phyloP scores from a whole-genome alignment of 2,113 vertebrate species.

The Alligator sinensis region DNA sequence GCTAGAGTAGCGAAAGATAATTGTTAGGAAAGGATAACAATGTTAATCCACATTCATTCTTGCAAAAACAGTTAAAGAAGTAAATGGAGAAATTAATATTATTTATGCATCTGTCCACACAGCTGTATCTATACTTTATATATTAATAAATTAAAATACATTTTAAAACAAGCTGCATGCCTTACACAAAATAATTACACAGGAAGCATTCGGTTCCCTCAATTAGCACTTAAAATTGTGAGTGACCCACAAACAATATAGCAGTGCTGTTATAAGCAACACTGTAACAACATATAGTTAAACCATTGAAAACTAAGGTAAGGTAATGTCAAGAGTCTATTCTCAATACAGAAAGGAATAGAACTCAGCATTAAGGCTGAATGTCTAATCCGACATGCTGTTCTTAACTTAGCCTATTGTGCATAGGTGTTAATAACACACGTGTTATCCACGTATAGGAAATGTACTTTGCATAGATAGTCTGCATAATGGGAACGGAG shows the following conservation, averaged over 20 bases:
- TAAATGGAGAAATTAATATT: constrained; percentile 80
- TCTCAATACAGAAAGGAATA: constrained; percentile 32
- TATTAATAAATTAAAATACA: constrained; percentile 50
- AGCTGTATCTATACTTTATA: constrained; percentile 56
- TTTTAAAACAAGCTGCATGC: constrained; percentile 66
- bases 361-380: constrained; percentile 29
- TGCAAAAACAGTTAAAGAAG: constrained; percentile 85
- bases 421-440: constrained; percentile 48
- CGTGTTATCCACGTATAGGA: neutral
- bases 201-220: constrained; percentile 72
- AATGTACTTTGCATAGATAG: constrained; percentile 51
- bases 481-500: constrained; percentile 36
- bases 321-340: constrained; percentile 65
- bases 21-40: constrained; percentile 86
- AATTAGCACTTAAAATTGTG: constrained; percentile 82
- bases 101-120: constrained; percentile 72
- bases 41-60: constrained; percentile 85
- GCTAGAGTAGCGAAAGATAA: constrained; percentile 88
- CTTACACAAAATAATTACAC: constrained; percentile 72
- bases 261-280: constrained; percentile 61
- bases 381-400: constrained; percentile 60
- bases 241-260: constrained; percentile 74
- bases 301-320: constrained; percentile 58
- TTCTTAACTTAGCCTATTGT: constrained; percentile 72
- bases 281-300: constrained; percentile 66